Conservation (phyloP, 2,888 invertebrate species). For the Cotesia congregata region DNA sequence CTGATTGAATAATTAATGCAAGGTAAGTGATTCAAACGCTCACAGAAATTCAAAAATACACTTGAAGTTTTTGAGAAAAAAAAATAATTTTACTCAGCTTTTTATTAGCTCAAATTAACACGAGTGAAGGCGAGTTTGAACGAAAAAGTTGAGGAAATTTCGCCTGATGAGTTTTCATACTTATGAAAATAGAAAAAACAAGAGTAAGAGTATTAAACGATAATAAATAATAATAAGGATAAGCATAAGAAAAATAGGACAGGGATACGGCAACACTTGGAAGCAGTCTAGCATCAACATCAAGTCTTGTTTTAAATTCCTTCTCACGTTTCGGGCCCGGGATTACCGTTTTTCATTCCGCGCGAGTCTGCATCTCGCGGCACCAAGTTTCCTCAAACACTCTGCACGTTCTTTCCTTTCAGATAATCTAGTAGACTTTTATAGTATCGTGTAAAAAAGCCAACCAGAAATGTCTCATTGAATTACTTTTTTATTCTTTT, state of each 20-base stretch:
- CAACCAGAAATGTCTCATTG: conserved; percentile 14
- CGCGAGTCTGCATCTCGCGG: conserved; percentile 23
- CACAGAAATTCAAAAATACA: conserved; percentile 9
- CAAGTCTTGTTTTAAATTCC: conserved; percentile 47
- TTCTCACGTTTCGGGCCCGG: conserved; percentile 49
- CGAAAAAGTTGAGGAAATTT: no score
- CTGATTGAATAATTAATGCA: not conserved
- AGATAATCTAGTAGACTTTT: conserved; percentile 23
- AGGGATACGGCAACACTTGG: conserved; percentile 16
- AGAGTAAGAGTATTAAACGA: not conserved
- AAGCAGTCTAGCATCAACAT: conserved; percentile 20
- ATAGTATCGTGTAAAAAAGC: conserved; percentile 12
- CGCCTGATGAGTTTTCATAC: conserved; percentile 1
- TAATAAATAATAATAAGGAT: conserved; percentile 19
- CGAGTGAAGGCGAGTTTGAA: no score
- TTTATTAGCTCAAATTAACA: no score
- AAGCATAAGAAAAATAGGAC: conserved; percentile 19
- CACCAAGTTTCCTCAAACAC: conserved; percentile 24
- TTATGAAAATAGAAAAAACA: conserved; percentile 11
- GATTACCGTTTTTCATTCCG: conserved; percentile 47
- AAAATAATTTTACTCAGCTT: no score
- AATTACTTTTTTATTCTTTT: conserved; percentile 13
- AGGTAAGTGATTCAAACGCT: conserved; percentile 35
- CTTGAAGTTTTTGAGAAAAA: not conserved
- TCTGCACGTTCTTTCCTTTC: conserved; percentile 8